Percentiles rank a stretch among this genome's conserved stretches.
These are phyloP conservation scores for Varanus komodoensis DNA, from an alignment of 2,113 vertebrate genomes.

Conservation along the genomic window DNA sequence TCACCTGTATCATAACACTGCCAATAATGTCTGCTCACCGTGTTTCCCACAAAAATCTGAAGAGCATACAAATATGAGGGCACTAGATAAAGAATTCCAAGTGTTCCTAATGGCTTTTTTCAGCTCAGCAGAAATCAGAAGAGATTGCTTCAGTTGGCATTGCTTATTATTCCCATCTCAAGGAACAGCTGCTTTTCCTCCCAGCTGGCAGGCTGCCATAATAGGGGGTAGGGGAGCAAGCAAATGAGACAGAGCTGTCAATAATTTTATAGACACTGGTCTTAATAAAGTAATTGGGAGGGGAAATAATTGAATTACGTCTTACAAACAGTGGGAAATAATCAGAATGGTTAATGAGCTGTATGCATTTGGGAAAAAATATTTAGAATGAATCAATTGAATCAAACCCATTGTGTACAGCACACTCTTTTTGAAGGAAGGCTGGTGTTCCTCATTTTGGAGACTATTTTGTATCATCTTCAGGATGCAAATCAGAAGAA, in stretches of 20 bases:
- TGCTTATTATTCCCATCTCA: constrained; percentile 54
- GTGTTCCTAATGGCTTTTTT: constrained; percentile 43
- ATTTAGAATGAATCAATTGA: constrained; percentile 30
- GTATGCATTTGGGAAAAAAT: constrained; percentile 43
- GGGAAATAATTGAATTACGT: constrained; percentile 63
- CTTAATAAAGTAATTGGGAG: constrained; percentile 65
- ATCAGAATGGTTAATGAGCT: constrained; percentile 50
- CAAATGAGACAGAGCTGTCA: constrained; percentile 62
- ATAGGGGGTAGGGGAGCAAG: constrained; percentile 2
- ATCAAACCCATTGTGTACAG: not conserved
- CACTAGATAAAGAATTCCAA: constrained; percentile 49
- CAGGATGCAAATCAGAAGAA: constrained; percentile 26
- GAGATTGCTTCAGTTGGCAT: constrained; percentile 44
- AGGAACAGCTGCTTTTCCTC: constrained; percentile 59
- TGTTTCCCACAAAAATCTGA: constrained; percentile 43
- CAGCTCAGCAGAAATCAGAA: constrained; percentile 45
- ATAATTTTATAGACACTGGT: constrained; percentile 61
- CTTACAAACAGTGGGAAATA: constrained; percentile 55
- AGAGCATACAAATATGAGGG: constrained; percentile 3
- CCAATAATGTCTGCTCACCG: constrained; percentile 12
- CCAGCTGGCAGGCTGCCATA: constrained; percentile 53
- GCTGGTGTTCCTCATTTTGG: constrained; percentile 6
- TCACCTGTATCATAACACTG: not conserved
- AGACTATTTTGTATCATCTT: constrained; percentile 45
- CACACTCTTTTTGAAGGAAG: constrained; percentile 41